These are phyloP conservation scores for Prionailurus viverrinus DNA, from an alignment of 2,113 vertebrate genomes.

Conservation along the genomic window DNA sequence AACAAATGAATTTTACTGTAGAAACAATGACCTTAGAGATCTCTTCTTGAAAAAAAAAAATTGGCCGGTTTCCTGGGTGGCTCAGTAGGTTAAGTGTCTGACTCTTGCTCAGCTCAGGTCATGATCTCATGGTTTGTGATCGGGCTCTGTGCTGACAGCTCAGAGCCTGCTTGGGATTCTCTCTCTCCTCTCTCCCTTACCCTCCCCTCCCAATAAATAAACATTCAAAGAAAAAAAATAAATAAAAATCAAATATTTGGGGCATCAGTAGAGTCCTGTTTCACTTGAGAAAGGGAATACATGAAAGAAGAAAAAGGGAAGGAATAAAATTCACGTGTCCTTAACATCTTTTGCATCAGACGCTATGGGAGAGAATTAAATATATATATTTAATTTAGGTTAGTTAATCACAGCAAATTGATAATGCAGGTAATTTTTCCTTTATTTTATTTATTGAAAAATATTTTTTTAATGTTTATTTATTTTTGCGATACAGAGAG, in stretches of 20 bases:
- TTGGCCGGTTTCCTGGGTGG: background rate
- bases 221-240: background rate
- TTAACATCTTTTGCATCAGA: background rate
- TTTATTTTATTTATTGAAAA: constrained; percentile 22
- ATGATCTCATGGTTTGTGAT: background rate
- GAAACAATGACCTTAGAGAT: background rate
- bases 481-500: too few species aligned
- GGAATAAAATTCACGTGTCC: background rate
- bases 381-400: background rate
- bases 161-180: too few species aligned
- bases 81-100: background rate
- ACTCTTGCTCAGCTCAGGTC: background rate
- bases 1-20: background rate
- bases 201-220: too few species aligned
- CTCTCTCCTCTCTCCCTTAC: background rate
- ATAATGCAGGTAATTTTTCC: background rate
- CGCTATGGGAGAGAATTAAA: background rate
- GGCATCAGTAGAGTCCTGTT: background rate
- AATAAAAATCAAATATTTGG: background rate
- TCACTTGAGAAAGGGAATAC: background rate
- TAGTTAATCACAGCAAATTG: background rate
- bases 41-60: background rate
- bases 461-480: too few species aligned
- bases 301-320: background rate
- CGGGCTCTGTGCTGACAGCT: too few species aligned